phyloP scores from a whole-genome alignment of 2,888 invertebrate genomes.

The Charanyca ferruginea region DNA sequence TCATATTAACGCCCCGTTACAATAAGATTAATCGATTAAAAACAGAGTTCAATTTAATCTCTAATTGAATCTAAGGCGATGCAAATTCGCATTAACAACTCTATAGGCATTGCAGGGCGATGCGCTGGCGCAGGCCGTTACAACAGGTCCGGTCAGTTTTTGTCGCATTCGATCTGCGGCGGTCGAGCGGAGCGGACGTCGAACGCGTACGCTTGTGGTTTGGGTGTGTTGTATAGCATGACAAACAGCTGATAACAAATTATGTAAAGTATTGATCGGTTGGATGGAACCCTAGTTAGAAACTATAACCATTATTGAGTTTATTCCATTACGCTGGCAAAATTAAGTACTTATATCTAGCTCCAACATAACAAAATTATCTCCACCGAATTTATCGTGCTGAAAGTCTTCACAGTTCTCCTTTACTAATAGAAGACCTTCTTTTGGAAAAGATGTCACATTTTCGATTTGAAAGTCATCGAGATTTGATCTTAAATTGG shows the following conservation, averaged over 20 bases:
- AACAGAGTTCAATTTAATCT: slow-evolving; percentile 56
- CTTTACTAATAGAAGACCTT: too few relatives aligned
- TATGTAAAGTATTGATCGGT: slow-evolving; percentile 41
- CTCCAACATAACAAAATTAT: background rate
- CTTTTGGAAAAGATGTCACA: too few relatives aligned
- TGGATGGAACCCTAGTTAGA: slow-evolving; percentile 22
- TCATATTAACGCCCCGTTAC: slow-evolving; percentile 52
- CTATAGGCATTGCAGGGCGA: slow-evolving; percentile 71
- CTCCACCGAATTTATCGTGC: too few relatives aligned
- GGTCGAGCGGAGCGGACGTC: slow-evolving; percentile 55
- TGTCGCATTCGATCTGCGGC: slow-evolving; percentile 65
- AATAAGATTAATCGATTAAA: slow-evolving; percentile 44
- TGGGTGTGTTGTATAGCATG: slow-evolving; percentile 32
- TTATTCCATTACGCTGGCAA: background rate
- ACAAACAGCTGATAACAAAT: slow-evolving; percentile 44
- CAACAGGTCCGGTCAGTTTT: slow-evolving; percentile 84
- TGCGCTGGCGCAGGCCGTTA: slow-evolving; percentile 81
- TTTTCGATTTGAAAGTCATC: background rate
- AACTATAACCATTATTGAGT: background rate
- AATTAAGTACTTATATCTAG: background rate
- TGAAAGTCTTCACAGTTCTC: background rate
- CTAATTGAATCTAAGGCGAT: slow-evolving; percentile 63
- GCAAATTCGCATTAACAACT: slow-evolving; percentile 66
- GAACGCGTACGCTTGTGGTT: slow-evolving; percentile 59
- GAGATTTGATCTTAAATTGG: background rate